These are phyloP conservation scores for Heliconius ethilla DNA, from an alignment of 2,888 invertebrate genomes.

Conservation along the genomic window DNA sequence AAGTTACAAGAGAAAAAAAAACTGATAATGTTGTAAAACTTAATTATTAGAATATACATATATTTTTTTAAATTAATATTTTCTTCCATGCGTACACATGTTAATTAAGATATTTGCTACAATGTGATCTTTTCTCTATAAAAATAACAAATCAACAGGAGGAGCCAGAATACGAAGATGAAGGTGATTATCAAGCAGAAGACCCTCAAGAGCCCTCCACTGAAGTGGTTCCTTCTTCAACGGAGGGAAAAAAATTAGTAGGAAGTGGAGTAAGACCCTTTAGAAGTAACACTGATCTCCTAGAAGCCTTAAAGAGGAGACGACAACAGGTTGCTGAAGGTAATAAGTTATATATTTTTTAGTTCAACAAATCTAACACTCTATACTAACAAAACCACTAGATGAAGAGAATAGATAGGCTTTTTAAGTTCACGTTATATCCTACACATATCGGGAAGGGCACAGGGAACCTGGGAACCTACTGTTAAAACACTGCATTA, in stretches of 20 bases:
- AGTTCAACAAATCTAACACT: not conserved
- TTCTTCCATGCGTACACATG: not conserved
- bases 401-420: not conserved
- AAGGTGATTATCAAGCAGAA: slow-evolving; percentile 73
- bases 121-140: not conserved
- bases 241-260: slow-evolving; percentile 86
- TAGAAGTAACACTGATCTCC: slow-evolving; percentile 89
- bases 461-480: too few species aligned
- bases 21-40: too few species aligned
- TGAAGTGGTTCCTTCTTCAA: slow-evolving; percentile 82
- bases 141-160: slow-evolving; percentile 57
- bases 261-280: slow-evolving; percentile 87
- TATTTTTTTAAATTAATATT: too few species aligned
- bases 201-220: slow-evolving; percentile 79
- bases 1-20: too few species aligned
- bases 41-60: too few species aligned
- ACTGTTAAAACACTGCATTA: too few species aligned
- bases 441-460: too few species aligned
- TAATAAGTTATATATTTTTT: slow-evolving; percentile 51
- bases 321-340: slow-evolving; percentile 86
- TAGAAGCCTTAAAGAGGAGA: slow-evolving; percentile 87
- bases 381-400: not conserved
- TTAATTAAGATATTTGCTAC: not conserved
- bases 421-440: too few species aligned
- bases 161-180: slow-evolving; percentile 81